Evolutionary conservation across 2,797 vertebrate genomes (phyloP).

Genomic region (Tinamus major): DNA sequence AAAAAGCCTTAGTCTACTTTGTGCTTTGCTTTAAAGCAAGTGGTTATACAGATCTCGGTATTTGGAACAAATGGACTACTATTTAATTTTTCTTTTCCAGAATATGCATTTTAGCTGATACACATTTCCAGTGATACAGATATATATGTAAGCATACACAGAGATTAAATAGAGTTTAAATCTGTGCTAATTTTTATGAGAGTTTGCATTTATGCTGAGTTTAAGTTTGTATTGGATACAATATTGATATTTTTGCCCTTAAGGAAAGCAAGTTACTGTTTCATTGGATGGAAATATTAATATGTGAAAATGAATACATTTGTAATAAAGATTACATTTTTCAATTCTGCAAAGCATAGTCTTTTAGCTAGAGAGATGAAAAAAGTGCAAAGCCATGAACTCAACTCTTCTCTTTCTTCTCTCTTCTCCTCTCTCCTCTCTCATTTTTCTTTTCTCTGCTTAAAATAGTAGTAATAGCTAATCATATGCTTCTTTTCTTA

Average conservation of each 20-base stretch:
- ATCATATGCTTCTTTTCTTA: background rate
- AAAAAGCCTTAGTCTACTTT: background rate
- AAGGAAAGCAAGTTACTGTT: background rate
- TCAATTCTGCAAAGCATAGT: background rate
- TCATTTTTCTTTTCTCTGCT: background rate
- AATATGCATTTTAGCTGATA: background rate
- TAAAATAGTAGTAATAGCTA: background rate
- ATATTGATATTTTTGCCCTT: background rate
- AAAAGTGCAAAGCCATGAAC: background rate
- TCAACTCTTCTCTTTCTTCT: background rate
- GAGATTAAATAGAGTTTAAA: background rate
- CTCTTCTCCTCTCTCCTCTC: too few species aligned
- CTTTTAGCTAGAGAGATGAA: background rate
- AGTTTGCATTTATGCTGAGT: background rate
- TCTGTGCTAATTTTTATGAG: background rate
- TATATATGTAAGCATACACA: too few species aligned
- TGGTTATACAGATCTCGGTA: background rate
- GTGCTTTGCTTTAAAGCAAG: background rate
- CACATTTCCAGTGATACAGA: background rate
- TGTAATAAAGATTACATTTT: background rate
- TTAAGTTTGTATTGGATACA: background rate
- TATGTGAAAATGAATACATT: background rate
- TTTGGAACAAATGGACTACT: fast-evolving
- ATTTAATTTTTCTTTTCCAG: background rate
- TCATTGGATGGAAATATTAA: background rate